Conservation (phyloP, 2,797 vertebrate species). For the Carapus acus region DNA sequence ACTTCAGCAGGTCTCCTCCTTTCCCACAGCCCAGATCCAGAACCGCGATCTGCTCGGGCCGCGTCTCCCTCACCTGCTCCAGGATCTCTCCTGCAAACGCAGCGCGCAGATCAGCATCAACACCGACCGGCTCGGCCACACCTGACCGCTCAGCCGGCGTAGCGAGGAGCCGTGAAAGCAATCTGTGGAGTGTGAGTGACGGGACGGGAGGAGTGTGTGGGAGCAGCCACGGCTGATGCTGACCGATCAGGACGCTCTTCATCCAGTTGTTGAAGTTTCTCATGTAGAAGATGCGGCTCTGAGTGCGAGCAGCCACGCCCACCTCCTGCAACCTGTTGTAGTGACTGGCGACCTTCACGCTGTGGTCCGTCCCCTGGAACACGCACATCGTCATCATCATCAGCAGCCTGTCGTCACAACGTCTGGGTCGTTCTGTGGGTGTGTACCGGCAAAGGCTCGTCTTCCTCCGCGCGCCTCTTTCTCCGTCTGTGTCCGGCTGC, state of each 20-base stretch:
- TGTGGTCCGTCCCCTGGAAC: constrained; percentile 65
- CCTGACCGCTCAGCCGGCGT: too few species aligned
- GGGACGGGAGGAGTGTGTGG: too few species aligned
- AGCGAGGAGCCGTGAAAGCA: too few species aligned
- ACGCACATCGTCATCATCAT: background rate
- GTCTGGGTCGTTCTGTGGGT: too few species aligned
- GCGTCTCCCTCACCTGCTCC: constrained; percentile 72
- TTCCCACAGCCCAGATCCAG: constrained; percentile 96
- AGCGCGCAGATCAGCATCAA: background rate
- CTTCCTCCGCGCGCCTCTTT: too few species aligned
- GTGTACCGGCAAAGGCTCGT: too few species aligned
- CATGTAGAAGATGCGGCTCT: constrained; percentile 90
- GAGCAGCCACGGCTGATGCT: too few species aligned
- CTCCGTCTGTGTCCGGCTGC: too few species aligned
- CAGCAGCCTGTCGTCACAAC: background rate
- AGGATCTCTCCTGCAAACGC: constrained; percentile 69
- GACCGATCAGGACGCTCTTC: constrained; percentile 95
- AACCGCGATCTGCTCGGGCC: constrained; percentile 70
- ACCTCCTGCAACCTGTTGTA: constrained; percentile 92
- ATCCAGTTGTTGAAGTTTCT: constrained; percentile 99
- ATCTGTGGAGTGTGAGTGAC: too few species aligned
- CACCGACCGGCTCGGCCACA: too few species aligned
- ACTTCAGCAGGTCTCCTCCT: constrained; percentile 95
- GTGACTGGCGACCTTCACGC: constrained; percentile 84
- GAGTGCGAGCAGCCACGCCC: constrained; percentile 83